Evolutionary conservation across 2,797 vertebrate species (phyloP), one percentile per base, ranked within the genome.

Genomic region (Lepidocolaptes lacrymiger): DNA sequence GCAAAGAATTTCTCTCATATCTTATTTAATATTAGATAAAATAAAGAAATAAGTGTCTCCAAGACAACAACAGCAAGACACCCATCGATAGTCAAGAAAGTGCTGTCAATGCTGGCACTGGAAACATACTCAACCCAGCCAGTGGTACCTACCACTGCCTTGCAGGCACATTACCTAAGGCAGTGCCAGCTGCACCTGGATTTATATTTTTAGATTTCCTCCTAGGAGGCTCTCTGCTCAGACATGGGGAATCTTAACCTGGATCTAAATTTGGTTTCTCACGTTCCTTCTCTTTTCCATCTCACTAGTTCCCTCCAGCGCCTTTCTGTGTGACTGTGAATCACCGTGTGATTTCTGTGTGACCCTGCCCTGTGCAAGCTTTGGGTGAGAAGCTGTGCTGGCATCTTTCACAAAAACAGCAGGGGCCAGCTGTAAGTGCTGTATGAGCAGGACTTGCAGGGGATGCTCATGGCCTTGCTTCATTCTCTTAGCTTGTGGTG

Each of bases 141-240:
- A 7, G 58, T 0, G 1, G 44, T 15, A 28, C n/a, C 48, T 15
- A 32, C 30, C 4, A 0, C 39, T 1, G 1, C 41, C 34, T 86
- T 26, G 32, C 73, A 80, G 44, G 21, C 14, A 37, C 14, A 20
- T n/a, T 52, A 61, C 51, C 71, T 59, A 6, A 0, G 2, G 55
- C n/a, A 51, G 18, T 10, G 2, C 32, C 56, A 85, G 55, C 51
- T 44, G 26, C 7, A 7, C 16, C 37, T 48, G 59, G 52, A 36
- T 73, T 58, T 0, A 0, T 41, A 14, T 28, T 21, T 69, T 79
- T 56, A 56, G 19, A 58, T 77, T 55, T 66, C 34, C 52, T 49
- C 9, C 22, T 41, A 48, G 64, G 28, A 77, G 14, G 39, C 13
- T 79, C 73, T 52, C 43, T 83, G 27, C 52, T 52, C 15, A 77